Base-by-base conservation (phyloP, 2,113 vertebrate genomes). In the Ptychochromis oligacanthus region DNA sequence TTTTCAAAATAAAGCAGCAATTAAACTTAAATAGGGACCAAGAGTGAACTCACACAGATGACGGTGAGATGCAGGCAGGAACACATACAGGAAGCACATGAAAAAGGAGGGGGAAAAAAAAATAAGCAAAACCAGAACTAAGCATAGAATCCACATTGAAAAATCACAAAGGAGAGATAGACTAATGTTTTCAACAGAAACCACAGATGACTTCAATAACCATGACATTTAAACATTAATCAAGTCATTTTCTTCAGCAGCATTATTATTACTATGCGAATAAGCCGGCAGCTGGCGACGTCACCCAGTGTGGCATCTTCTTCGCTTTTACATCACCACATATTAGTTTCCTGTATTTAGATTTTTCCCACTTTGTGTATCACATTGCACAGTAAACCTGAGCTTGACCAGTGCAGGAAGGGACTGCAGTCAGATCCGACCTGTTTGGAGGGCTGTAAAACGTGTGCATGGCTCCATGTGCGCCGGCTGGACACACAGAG, bases 401-500 rank as follows among this genome's bases (percentile, higher is more conserved):
- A 82, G 60, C 58, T 56, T 4, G 49, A 46, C 22, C 49, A 3
- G 43, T 17, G 55, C 15, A 20, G 4, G 24, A 58, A 74, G n/a
- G 65, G 22, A 49, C 18, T 22, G 12, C 20, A 40, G 55, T 76
- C 81, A 80, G 65, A 79, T 81, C 38, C 24, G 4, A 77, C 58
- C 6, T 46, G n/a, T 79, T 77, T 14, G 14, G 8, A 59, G 6
- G 52, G 43, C 49, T 7, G 2, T 3, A 46, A 31, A 55, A 17
- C 1, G 43, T 31, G 13, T 43, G 22, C 6, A 28, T 26, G 4
- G 40, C 22, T 43, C 36, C 55, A 81, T 52, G 75, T 56, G 65
- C 12, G 49, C 65, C 61, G 81, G 88, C 81, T 38, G 56, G 83
- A 80, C 85, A 72, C 84, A 77, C 75, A 79, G 83, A 52, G 83